Evolutionary conservation across 2,888 invertebrate genomes (phyloP), one percentile per base, ranked within the genome.

Genomic region (Cinara cedri): DNA sequence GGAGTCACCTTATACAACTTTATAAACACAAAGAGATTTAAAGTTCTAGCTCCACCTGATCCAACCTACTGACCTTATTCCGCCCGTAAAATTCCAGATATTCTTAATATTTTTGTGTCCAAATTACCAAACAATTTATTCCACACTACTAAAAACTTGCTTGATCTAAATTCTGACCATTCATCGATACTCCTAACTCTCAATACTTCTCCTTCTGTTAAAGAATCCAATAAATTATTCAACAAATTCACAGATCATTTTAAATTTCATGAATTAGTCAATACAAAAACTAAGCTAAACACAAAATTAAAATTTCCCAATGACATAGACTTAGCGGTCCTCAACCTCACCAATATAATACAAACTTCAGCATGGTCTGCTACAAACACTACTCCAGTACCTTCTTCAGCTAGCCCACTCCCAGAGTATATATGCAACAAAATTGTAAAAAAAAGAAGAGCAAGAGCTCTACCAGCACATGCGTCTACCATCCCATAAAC

Each of bases 11-110:
- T 66, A 24, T 66, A 66, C 24, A 66, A 66, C 16, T 49, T 9
- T 66, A 66, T 24, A 21, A 66, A 66, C 13, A 21, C 24, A 14
- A 66, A 66, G 8, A 49, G 44, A 49, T 49, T 66, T 66, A 49
- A 49, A 66, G 66, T 55, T 42, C 55, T 55, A 71, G 71, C 71
- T 19, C 44, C 55, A 42, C 55, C 55, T 54, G 71, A 44, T 8
- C 55, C 44, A 55, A 70, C 55, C 0, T 65, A 65, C 44, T 65
- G 44, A 44, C 63, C 44, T 13, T 65, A 19, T 0, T 65, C 44
- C 1, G 2, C 21, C 42, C 19, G 44, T 0, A 44, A 65, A 65
- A 65, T 44, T 21, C 65, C 65, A 0, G 65, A 65, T 44, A 65
- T 65, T 46, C 46, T 65, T 8, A 21, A 65, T 65, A 21, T 65